Evolutionary conservation across 2,797 vertebrate genomes (phyloP), one percentile per base, ranked within the genome.

Genomic region (Furcifer pardalis): DNA sequence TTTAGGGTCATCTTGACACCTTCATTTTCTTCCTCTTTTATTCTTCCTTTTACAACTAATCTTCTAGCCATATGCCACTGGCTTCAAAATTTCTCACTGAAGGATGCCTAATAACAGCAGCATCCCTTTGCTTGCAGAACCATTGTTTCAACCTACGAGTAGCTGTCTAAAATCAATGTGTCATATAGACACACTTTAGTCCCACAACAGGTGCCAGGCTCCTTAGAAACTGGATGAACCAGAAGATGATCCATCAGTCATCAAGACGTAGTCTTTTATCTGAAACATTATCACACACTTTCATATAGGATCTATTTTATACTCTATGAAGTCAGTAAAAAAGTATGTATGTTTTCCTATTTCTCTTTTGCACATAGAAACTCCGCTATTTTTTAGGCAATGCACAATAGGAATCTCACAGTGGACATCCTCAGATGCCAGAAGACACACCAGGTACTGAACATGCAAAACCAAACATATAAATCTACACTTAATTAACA

Each of bases 401-500:
- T 80, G 40, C 21, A 46, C 8, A 56, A 27, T 32, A 83, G 60
- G 59, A 17, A 69, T n/a, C 32, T 52, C 37, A 77, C 49, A 72
- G 49, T 19, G 77, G n/a, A 15, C 75, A 56, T 49, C 44, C 52
- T 56, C 80, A 85, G 88, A 74, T 1, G 35, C 56, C 87, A 49
- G 6, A 88, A 89, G 59, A 82, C 86, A 79, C 4, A 84, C 84
- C 82, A 83, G 89, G 88, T 76, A 87, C 93, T 25, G 60, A 86
- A 95, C 88, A 89, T 84, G 90, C 75, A 91, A 92, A 92, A 86
- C 49, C n/a, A 94, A 92, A 89, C 87, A 93, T 92, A 91, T 92
- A 86, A 87, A 95, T 93, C 92, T 88, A 89, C 86, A 92, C 95
- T 93, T 94, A 95, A 95, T 95, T 94, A 95, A 93, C 92, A 94